A percentile compares a stretch with the other conserved stretches of the same genome.
phyloP scores from a whole-genome alignment of 1,140 invertebrate genomes.

The Pentalonia nigronervosa region DNA sequence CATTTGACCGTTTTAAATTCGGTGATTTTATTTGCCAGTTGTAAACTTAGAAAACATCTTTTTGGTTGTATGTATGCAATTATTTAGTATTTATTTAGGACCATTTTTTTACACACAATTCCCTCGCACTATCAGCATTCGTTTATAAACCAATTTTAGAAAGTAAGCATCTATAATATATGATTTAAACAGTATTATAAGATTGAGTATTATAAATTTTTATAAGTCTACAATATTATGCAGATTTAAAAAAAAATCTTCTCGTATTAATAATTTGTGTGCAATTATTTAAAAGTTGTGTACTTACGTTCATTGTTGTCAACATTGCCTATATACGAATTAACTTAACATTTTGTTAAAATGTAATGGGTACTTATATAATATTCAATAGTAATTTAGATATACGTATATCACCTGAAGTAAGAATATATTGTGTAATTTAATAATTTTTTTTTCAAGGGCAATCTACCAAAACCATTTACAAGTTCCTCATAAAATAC shows the following conservation, averaged over 20 bases:
- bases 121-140: too few species aligned
- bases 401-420: not conserved
- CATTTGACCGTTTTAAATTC: slow-evolving; percentile 2
- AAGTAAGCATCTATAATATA: not conserved
- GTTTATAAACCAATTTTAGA: not conserved
- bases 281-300: not conserved
- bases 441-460: slow-evolving; percentile 6
- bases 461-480: not conserved
- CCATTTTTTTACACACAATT: not conserved
- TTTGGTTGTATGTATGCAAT: not conserved
- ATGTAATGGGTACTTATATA: not conserved
- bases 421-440: not conserved
- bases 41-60: not conserved
- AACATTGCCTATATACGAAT: not conserved
- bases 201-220: too few species aligned
- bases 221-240: not conserved
- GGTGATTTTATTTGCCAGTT: not conserved
- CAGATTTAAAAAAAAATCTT: not conserved
- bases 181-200: not conserved
- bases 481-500: not conserved
- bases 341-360: too few species aligned
- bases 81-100: not conserved
- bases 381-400: not conserved
- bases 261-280: not conserved
- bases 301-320: not conserved